These are phyloP conservation scores for Toxostoma redivivum DNA, from an alignment of 2,113 vertebrate species.

Conservation along the genomic window DNA sequence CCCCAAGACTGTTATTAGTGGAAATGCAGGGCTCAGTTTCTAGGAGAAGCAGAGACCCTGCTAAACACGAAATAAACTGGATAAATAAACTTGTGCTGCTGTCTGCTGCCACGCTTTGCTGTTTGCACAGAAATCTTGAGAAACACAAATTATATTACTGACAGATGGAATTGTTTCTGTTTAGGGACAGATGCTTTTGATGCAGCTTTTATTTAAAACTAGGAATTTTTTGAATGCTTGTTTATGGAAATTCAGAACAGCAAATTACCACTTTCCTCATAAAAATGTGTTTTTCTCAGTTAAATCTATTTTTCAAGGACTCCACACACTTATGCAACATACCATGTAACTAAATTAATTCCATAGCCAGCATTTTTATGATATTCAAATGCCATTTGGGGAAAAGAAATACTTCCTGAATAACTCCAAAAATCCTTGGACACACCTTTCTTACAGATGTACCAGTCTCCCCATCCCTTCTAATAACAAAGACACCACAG, in stretches of 20 bases:
- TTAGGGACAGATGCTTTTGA: not conserved
- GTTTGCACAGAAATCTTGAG: not conserved
- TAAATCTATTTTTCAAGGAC: not conserved
- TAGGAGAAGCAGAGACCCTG: not conserved
- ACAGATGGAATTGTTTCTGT: not conserved
- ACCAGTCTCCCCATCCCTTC: not conserved
- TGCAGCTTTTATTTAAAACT: not conserved
- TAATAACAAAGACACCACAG: not conserved
- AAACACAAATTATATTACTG: not conserved
- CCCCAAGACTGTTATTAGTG: not conserved
- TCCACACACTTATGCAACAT: not conserved
- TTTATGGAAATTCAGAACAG: not conserved
- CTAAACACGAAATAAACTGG: not conserved
- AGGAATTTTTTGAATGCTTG: not conserved
- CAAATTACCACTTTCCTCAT: not conserved
- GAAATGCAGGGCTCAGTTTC: not conserved
- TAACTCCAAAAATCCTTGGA: not conserved
- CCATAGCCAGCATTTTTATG: not conserved
- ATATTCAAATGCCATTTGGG: not conserved
- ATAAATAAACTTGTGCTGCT: not conserved
- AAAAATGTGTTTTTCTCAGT: not conserved
- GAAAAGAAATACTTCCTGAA: not conserved
- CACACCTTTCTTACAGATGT: not conserved
- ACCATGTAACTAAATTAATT: not conserved
- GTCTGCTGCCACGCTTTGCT: not conserved